phyloP scores from a whole-genome alignment of 2,113 vertebrate species.

The Columba livia region DNA sequence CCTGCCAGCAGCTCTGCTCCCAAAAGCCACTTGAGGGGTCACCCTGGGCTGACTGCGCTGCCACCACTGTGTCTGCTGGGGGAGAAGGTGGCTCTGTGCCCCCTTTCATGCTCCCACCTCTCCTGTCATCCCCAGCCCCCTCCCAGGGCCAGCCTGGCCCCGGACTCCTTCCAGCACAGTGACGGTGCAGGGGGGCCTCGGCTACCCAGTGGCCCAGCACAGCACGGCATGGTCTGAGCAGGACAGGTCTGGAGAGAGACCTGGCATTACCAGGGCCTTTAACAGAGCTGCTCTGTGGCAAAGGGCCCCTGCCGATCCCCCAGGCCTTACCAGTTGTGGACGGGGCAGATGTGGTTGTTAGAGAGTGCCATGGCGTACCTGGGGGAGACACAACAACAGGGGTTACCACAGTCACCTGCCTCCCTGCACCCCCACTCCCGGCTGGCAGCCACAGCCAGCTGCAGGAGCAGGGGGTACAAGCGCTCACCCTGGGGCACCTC shows the following conservation, averaged over 20 bases:
- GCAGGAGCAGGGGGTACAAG: not conserved
- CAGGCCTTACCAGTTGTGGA: conserved; percentile 85
- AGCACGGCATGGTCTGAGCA: accelerated
- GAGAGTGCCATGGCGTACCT: conserved; percentile 91
- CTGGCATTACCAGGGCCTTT: accelerated
- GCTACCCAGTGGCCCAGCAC: not conserved
- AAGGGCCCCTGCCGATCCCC: not conserved
- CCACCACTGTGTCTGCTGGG: not conserved
- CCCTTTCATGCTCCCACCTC: not conserved
- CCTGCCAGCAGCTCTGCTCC: not conserved
- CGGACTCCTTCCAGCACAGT: accelerated
- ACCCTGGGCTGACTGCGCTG: not conserved
- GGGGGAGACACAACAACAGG: not conserved
- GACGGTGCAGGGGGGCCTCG: not conserved
- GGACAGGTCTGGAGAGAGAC: not conserved
- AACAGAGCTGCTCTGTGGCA: accelerated
- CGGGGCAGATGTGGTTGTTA: conserved; percentile 90
- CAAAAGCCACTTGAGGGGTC: not conserved
- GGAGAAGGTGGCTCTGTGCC: not conserved
- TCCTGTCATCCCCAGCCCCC: not conserved
- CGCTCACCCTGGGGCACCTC: not conserved
- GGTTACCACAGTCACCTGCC: accelerated
- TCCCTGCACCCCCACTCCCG: not conserved
- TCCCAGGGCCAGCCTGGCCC: not conserved
- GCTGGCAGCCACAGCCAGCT: not conserved